A percentile compares a stretch with the other conserved stretches of the same genome.
These are phyloP conservation scores for Lochmaea capreae DNA, from an alignment of 2,888 invertebrate genomes.

Conservation along the genomic window DNA sequence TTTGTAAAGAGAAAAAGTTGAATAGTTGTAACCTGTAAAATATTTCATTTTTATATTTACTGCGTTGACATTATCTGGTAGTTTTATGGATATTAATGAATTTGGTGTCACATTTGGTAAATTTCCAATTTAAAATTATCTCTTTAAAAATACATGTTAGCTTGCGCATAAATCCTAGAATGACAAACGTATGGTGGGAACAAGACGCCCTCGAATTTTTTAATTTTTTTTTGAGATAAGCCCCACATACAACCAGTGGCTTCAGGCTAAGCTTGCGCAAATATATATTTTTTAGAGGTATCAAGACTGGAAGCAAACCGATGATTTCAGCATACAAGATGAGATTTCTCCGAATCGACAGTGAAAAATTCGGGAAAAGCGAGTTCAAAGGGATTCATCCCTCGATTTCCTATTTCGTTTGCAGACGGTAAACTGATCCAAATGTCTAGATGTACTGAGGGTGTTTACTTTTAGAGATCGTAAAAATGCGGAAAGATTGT, in stretches of 20 bases:
- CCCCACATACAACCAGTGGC: background rate
- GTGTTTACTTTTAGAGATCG: constrained; percentile 4
- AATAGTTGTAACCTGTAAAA: too few species aligned
- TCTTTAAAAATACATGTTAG: background rate
- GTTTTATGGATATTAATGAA: too few species aligned
- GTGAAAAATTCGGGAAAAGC: background rate
- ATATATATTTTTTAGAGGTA: background rate
- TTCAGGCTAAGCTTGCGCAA: background rate
- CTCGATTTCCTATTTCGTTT: constrained; percentile 9
- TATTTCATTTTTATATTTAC: too few species aligned
- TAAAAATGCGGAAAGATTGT: background rate
- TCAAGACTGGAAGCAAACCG: constrained; percentile 1
- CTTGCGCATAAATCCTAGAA: background rate
- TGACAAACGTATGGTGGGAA: background rate
- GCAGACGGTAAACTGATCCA: constrained; percentile 9
- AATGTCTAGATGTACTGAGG: background rate
- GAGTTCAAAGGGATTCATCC: constrained; percentile 5
- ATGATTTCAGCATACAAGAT: constrained; percentile 9
- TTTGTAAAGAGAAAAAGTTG: too few species aligned
- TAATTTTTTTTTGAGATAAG: constrained; percentile 3
- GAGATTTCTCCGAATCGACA: constrained; percentile 9
- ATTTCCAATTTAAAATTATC: background rate
- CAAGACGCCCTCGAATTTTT: background rate
- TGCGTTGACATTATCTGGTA: too few species aligned
- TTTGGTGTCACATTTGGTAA: background rate